Evolutionary conservation across 92 coral and sea anemone genomes (phyloP).

Genomic region (Palythoa grandis): DNA sequence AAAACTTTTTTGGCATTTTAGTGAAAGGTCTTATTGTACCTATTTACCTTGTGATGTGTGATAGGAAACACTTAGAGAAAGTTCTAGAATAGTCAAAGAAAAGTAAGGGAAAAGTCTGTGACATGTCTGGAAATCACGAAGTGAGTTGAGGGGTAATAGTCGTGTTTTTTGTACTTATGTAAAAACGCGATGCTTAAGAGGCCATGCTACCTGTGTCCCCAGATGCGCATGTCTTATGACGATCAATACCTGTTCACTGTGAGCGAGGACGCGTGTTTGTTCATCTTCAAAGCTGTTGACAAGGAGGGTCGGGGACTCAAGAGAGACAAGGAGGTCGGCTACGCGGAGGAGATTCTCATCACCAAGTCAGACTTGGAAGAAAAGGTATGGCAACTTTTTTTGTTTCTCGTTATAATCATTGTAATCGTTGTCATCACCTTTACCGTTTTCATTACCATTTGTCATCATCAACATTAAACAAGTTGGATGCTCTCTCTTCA

Average conservation of each 20-base stretch:
- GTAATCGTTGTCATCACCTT: not conserved
- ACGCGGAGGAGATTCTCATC: conserved; percentile 99
- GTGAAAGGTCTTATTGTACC: too few relatives aligned
- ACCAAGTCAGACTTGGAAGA: conserved; percentile 98
- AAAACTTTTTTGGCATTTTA: too few relatives aligned
- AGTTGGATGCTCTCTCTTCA: not conserved
- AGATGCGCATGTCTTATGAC: conserved; percentile 99
- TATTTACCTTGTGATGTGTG: too few relatives aligned
- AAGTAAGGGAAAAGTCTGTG: too few relatives aligned
- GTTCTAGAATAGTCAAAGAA: too few relatives aligned
- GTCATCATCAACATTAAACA: not conserved
- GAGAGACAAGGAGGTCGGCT: conserved; percentile 94
- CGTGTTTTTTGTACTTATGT: too few relatives aligned
- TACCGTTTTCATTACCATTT: not conserved
- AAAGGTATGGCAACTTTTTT: conserved; percentile 60
- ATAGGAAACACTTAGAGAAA: too few relatives aligned
- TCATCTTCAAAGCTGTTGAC: conserved; percentile 95
- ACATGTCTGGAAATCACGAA: too few relatives aligned
- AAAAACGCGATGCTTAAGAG: not conserved
- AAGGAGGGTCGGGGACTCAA: conserved; percentile 99
- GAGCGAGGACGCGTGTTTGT: conserved; percentile 93
- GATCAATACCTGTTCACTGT: conserved; percentile 98
- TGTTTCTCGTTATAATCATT: too few relatives aligned
- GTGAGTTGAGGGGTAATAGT: too few relatives aligned
- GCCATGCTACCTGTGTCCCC: not conserved